Percentiles rank a stretch among this genome's conserved stretches.
These are phyloP conservation scores for Calcarius lapponicus DNA, from an alignment of 2,797 vertebrate species.

Conservation along the genomic window DNA sequence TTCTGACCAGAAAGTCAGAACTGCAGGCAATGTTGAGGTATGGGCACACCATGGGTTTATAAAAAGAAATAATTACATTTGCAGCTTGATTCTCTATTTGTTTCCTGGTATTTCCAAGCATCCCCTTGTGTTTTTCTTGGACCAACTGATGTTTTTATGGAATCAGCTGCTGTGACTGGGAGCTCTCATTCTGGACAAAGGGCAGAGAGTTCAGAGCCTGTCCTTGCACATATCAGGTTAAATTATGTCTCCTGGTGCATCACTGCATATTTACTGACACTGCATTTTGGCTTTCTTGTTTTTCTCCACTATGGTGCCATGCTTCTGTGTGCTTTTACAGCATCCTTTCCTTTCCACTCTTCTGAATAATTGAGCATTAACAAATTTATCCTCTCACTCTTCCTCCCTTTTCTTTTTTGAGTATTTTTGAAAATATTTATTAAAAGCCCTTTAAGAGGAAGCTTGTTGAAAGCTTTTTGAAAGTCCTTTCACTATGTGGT, in stretches of 20 bases:
- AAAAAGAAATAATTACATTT: not conserved
- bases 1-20: not conserved
- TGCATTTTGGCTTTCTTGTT: not conserved
- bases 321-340: not conserved
- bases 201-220: not conserved
- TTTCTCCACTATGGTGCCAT: not conserved
- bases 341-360: not conserved
- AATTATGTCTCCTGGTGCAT: not conserved
- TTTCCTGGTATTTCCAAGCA: not conserved
- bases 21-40: not conserved
- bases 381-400: not conserved
- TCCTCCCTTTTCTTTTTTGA: not conserved
- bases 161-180: not conserved
- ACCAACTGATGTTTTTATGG: not conserved
- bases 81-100: not conserved
- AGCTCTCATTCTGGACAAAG: not conserved
- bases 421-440: not conserved
- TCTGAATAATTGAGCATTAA: not conserved
- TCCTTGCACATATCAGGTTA: not conserved
- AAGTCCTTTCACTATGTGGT: not conserved
- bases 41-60: not conserved
- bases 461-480: not conserved
- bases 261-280: not conserved
- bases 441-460: not conserved
- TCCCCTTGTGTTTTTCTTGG: not conserved